Evolutionary conservation across 2,113 vertebrate genomes (phyloP), one percentile per base, ranked within the genome.

Genomic region (Rhinolophus sinicus): DNA sequence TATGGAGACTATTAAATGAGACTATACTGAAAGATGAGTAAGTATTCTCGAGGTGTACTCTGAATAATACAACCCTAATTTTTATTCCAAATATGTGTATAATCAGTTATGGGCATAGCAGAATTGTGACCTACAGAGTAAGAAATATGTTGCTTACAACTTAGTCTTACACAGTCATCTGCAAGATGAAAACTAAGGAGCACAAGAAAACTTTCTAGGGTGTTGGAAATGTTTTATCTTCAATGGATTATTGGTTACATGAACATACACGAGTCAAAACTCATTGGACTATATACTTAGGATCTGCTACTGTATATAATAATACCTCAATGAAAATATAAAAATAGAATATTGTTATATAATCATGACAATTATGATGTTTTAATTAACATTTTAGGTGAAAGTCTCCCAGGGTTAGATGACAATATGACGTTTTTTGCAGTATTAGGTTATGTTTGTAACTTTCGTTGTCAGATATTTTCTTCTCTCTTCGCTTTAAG

Each of bases 381-480:
- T 96, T 94, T 78, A 35, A 88, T 88, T 83, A 72, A 88, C 64
- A 15, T 40, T 83, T 9, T n/a, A 73, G 64, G 24, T 40, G 19
- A 56, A 62, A 85, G 62, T 84, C 21, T 84, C 30, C 50, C 44
- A 64, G 12, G 18, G 9, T 35, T 47, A 38, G 84, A 83, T 62
- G 54, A 78, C 21, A 44, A 35, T 44, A 7, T 40, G 47, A 60
- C 26, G 18, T 60, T 58, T 81, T 83, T 62, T 83, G 19, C 33
- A 67, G 26, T 35, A 77, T 65, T 73, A 73, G n/a, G 2, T 78
- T 65, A 65, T 88, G 56, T 67, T 81, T 93, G 38, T 56, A 81
- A 35, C 50, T 85, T 86, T 73, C 38, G 35, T 93, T 40, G n/a
- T 7, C 35, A 75, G 50, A 5, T 54, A 81, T 44, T 89, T 95